These are phyloP conservation scores for Strigops habroptila DNA, from an alignment of 2,113 vertebrate genomes.

Conservation along the genomic window DNA sequence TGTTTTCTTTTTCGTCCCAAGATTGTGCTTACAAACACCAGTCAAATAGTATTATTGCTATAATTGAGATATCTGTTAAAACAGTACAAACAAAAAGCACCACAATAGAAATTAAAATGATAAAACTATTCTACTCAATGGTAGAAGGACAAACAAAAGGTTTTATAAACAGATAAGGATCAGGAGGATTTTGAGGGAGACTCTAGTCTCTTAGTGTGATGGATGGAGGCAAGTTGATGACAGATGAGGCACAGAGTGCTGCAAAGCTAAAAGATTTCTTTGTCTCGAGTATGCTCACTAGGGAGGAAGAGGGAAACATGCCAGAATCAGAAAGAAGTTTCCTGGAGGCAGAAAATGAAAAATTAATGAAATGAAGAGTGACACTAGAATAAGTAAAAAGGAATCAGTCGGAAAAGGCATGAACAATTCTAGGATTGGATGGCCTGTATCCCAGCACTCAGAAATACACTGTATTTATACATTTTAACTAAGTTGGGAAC, in stretches of 20 bases:
- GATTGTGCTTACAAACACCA: not conserved
- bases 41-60: not conserved
- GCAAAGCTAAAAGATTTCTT: slow-evolving; percentile 68
- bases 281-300: slow-evolving; percentile 62
- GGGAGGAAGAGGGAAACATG: slow-evolving; percentile 61
- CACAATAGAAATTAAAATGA: not conserved
- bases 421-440: not conserved
- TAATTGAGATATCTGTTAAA: slow-evolving; percentile 38
- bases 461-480: not conserved
- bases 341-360: slow-evolving; percentile 72
- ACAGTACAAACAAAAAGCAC: not conserved
- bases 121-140: not conserved
- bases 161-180: slow-evolving; percentile 56
- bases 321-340: slow-evolving; percentile 67
- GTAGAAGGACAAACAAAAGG: slow-evolving; percentile 43
- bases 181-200: slow-evolving; percentile 29
- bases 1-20: not conserved
- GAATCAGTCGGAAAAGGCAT: slow-evolving; percentile 39
- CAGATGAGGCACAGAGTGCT: slow-evolving; percentile 56
- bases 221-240: slow-evolving; percentile 59
- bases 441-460: not conserved
- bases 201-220: slow-evolving; percentile 45
- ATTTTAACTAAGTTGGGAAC: not conserved
- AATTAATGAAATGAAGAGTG: slow-evolving; percentile 68
- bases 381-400: slow-evolving; percentile 65